Evolutionary conservation across 1,140 invertebrate genomes (phyloP), one percentile per base, ranked within the genome.

Genomic region (Pomacea maculata): DNA sequence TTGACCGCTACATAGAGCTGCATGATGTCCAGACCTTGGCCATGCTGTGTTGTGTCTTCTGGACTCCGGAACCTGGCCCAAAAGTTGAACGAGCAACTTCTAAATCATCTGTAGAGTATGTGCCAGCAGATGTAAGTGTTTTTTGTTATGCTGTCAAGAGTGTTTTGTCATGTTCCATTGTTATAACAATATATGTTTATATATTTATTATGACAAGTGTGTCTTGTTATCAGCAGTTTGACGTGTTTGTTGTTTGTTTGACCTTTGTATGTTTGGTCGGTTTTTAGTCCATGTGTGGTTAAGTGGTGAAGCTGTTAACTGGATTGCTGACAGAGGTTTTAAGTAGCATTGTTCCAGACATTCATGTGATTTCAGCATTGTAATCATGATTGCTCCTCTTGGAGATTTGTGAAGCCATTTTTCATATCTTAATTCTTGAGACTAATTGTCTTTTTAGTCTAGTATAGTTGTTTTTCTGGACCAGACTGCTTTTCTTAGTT

Each of bases 21-120:
- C 94, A 94, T 8, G 97, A 99, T 91, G 93, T 98, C 67, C 97
- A 99, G 92, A 98, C 96, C 88, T 95, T 97, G 19, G 97, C 96
- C 0, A 97, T 98, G 95, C 88, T 98, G 55, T 95, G 95, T 78
- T 98, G 97, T 91, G 94, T 95, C 1, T 97, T 97, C 90, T 95
- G 95, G 85, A 88, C 91, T 64, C 92, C 91, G 91, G 85, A 87
- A 21, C 80, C n/a, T 52, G 55, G 17, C 70, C 75, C 63, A 29
- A 25, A 72, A 72, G 21, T 45, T 19, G 63, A 54, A 25, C 64
- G 77, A n/a, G 55, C 63, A 8, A 14, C n/a, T 7, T 78, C 77
- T 17, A 78, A 78, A 61, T 74, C 82, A 17, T 87, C 87, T 8
- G 71, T 86, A 29, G 88, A 89, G 15, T 87, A 86, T 80, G 73